Evolutionary conservation across 1,140 invertebrate species (phyloP).

Genomic region (Danaus melanippus): DNA sequence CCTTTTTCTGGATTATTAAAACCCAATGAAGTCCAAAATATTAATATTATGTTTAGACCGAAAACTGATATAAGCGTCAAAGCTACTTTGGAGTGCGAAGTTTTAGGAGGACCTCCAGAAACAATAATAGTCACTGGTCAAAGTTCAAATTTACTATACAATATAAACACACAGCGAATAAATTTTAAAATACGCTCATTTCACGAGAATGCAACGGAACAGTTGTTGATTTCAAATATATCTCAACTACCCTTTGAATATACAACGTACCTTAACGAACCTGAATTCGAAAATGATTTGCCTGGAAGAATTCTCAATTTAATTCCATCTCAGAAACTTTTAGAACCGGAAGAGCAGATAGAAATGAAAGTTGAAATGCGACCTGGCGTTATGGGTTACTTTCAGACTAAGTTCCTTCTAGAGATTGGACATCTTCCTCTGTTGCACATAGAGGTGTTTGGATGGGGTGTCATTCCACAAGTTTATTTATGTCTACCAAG

Average conservation of each 20-base stretch:
- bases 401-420: constrained; percentile 45
- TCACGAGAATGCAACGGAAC: constrained; percentile 51
- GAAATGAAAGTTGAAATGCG: constrained; percentile 44
- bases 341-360: constrained; percentile 41
- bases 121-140: constrained; percentile 44
- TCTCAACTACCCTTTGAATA: constrained; percentile 52
- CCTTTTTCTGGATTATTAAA: constrained; percentile 53
- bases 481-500: constrained; percentile 47
- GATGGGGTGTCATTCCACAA: constrained; percentile 63
- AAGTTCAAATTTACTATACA: constrained; percentile 55
- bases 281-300: constrained; percentile 38
- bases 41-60: constrained; percentile 55
- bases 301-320: constrained; percentile 46
- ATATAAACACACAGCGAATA: constrained; percentile 41
- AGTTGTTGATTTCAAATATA: constrained; percentile 43
- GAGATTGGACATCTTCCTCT: constrained; percentile 56
- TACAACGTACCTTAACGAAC: constrained; percentile 53
- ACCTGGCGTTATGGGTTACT: constrained; percentile 57
- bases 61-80: constrained; percentile 41
- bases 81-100: constrained; percentile 55
- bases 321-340: constrained; percentile 36
- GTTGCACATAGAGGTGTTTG: constrained; percentile 54
- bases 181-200: constrained; percentile 64
- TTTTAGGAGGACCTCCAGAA: constrained; percentile 56
- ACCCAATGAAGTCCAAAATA: constrained; percentile 48